Conservation (phyloP, 2,888 invertebrate genomes). For the Invenusta paracnida region DNA sequence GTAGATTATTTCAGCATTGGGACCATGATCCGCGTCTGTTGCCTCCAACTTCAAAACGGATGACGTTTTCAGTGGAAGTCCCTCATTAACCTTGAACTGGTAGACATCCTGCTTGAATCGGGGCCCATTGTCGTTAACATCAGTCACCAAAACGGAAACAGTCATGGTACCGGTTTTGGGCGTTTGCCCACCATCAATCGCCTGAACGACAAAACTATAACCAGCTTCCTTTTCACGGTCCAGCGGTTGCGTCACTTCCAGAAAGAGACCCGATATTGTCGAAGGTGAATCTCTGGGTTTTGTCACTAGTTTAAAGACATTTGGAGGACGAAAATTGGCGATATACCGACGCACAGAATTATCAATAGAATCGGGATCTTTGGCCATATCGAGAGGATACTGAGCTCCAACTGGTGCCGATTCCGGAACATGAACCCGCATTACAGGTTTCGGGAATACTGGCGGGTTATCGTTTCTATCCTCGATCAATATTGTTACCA, state of each 20-base stretch:
- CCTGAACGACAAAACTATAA: neutral
- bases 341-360: constrained; percentile 27
- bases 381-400: neutral
- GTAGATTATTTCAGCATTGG: constrained; percentile 28
- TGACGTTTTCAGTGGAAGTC: neutral
- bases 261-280: neutral
- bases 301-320: neutral
- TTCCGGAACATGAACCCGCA: neutral
- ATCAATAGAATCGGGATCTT: constrained; percentile 8
- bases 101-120: constrained; percentile 39
- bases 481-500: neutral
- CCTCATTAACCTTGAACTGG: constrained; percentile 24
- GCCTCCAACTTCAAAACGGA: no score
- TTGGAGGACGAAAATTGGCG: neutral
- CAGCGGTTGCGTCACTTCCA: neutral
- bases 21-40: constrained; percentile 5
- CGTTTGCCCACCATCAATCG: constrained; percentile 21
- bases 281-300: neutral
- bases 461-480: constrained; percentile 31
- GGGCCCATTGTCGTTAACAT: constrained; percentile 39
- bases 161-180: constrained; percentile 26
- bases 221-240: neutral
- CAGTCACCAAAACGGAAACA: neutral
- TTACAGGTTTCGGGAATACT: neutral
- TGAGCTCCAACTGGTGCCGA: neutral